Evolutionary conservation across 2,797 vertebrate genomes (phyloP), one percentile per base, ranked within the genome.

Genomic region (Semotilus atromaculatus): DNA sequence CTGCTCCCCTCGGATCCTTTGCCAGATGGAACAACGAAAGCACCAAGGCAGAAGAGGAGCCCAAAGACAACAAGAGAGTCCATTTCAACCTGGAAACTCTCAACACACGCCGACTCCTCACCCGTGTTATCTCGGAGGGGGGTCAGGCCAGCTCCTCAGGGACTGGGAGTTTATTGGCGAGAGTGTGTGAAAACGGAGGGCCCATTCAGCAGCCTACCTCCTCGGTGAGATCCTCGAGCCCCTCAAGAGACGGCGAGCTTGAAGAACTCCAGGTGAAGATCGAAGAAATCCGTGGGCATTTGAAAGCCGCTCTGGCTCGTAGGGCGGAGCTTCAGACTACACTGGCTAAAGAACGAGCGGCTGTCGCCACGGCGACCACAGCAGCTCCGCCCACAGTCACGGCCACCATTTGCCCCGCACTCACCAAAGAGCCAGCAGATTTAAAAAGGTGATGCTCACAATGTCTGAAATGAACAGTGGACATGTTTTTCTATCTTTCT

Each of bases 191-290:
- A 89, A 95, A 95, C 0, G 95, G 95, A 7, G 94, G 94, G 0
- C 94, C 93, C 0, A 77, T 86, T 23, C 91, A 71, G 40, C 90
- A 0, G 80, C 80, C 72, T 60, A 80, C 58, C 21, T 36, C 71
- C 21, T 67, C 73, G 9, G 60, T 45, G 0, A 38, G 40, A 18
- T 67, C 13, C 5, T 53, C 60, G 0, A 78, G 78, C 13, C 89
- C 87, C 34, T 80, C 89, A 4, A 82, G 66, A 73, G 80, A 92
- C 0, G 93, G 76, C 0, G 95, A 98, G 89, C 91, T 97, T 16
- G 91, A 89, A 89, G 94, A 95, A 86, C 94, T 99, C 75, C 96
- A 97, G 88, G 89, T 88, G 40, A 93, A 92, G 86, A 98, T 99
- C 0, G 91, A 94, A n/a, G 90, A 85, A 11, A 95, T 96, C 82